A percentile compares a stretch with the other conserved stretches of the same genome.
These are phyloP conservation scores for Nautilus pompilius DNA, from an alignment of 1,140 invertebrate species.

Conservation along the genomic window DNA sequence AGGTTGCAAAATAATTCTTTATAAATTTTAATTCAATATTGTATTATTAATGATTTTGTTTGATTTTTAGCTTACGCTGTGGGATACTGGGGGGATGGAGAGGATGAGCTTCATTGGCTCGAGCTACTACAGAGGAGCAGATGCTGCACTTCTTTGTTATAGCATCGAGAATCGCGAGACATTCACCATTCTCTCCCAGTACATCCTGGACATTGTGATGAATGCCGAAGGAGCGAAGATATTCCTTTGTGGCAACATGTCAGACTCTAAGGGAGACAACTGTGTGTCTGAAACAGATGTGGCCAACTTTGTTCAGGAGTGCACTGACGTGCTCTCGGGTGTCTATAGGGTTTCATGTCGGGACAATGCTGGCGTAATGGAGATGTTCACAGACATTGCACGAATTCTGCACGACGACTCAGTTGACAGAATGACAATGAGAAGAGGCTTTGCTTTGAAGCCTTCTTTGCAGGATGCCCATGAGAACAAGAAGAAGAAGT, in stretches of 20 bases:
- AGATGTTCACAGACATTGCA: constrained; percentile 88
- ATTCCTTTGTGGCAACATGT: constrained; percentile 31
- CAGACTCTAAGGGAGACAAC: constrained; percentile 44
- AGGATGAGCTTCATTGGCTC: constrained; percentile 49
- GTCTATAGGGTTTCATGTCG: constrained; percentile 90
- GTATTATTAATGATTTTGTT: too few relatives aligned
- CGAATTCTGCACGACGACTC: constrained; percentile 48
- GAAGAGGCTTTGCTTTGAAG: constrained; percentile 32
- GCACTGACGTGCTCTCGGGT: constrained; percentile 82
- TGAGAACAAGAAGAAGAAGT: neutral
- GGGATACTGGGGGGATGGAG: constrained; percentile 53
- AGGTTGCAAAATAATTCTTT: too few relatives aligned
- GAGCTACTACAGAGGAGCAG: constrained; percentile 48
- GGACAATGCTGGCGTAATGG: constrained; percentile 78
- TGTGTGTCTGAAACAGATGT: constrained; percentile 85
- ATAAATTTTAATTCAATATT: too few relatives aligned
- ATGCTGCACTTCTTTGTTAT: constrained; percentile 49
- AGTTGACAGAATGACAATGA: constrained; percentile 37
- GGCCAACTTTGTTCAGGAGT: constrained; percentile 88
- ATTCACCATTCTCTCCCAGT: constrained; percentile 46
- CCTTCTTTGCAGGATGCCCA: neutral
- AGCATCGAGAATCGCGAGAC: constrained; percentile 75
- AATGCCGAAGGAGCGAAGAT: constrained; percentile 41
- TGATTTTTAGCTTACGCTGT: constrained; percentile 45
- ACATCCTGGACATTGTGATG: constrained; percentile 50